Evolutionary conservation across 2,113 vertebrate genomes (phyloP), one percentile per base, ranked within the genome.

Genomic region (Pterocles gutturalis): DNA sequence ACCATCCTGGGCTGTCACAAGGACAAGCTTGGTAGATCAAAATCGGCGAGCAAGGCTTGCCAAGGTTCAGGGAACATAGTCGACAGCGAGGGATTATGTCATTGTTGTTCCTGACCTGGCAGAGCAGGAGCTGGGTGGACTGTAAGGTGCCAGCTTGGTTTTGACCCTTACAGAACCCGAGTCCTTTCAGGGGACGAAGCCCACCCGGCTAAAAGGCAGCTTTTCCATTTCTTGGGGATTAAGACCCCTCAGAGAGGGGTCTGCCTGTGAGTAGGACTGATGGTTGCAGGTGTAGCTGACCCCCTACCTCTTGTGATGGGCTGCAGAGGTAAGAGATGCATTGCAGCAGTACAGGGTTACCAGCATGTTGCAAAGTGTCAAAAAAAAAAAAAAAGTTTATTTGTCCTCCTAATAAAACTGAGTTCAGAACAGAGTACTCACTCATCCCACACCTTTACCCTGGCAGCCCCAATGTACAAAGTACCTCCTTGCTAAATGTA

Each of bases 1-100:
- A 31, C 13, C 2, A 3, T 49, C n/a, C 66, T 80, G 10, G 2
- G n/a, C 58, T 49, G 58, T 8, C 29, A 8, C 57, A 8, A 26
- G 24, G 29, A 51, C 53, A 36, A 13, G 31, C 54, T 10, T 3
- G 7, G 49, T 17, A 34, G 31, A 19, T 60, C 16, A 51, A 19
- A 13, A 18, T 8, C 5, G 6, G 49, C 26, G 4, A 51, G 80
- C 22, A 22, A 17, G 25, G 49, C 38, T 26, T 17, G 15, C 53
- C 51, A n/a, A 31, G 31, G 45, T 17, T 16, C 54, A 60, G 54
- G 60, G 24, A 49, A 24, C 49, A 22, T 20, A 17, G 54, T 18
- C 4, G 0, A 31, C 26, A 12, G 48, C 4, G 6, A 48, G 43
- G 43, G 16, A 12, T 48, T 11, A n/a, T 6, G 1, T 20, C 79